Conservation (phyloP, 1,140 invertebrate genomes). For the Cherax quadricarinatus region DNA sequence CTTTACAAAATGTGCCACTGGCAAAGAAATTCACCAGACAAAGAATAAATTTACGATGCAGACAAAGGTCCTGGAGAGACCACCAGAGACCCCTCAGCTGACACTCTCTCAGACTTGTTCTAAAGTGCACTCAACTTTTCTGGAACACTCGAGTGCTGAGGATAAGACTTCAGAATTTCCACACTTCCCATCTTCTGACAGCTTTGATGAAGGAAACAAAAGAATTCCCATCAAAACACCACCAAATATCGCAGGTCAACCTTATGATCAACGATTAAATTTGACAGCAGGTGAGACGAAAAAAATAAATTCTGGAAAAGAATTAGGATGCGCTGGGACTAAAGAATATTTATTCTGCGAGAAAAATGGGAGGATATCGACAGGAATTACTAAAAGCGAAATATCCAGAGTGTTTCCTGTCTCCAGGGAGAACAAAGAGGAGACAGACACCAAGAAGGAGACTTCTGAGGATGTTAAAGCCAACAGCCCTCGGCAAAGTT, state of each 20-base stretch:
- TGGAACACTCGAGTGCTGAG: slow-evolving; percentile 12
- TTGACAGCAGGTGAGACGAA: neutral
- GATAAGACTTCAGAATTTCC: neutral
- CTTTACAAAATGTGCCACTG: neutral
- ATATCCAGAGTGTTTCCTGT: neutral
- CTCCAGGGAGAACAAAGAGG: slow-evolving; percentile 19
- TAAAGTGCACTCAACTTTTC: slow-evolving; percentile 22
- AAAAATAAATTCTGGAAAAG: slow-evolving; percentile 16
- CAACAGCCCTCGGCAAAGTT: neutral
- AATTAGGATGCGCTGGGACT: neutral
- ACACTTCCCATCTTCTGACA: neutral
- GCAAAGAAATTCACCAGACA: slow-evolving; percentile 39
- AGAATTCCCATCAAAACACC: slow-evolving; percentile 10
- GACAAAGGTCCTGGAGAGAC: neutral
- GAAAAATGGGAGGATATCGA: slow-evolving; percentile 6
- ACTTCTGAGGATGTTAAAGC: neutral
- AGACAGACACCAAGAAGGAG: slow-evolving; percentile 43
- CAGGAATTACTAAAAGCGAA: neutral
- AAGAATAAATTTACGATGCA: slow-evolving; percentile 54
- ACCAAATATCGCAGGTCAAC: neutral
- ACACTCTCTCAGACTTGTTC: slow-evolving; percentile 25
- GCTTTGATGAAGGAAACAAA: slow-evolving; percentile 13
- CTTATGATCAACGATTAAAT: slow-evolving; percentile 17
- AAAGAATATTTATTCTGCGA: slow-evolving; percentile 23
- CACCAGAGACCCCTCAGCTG: neutral